Percentiles rank a stretch among this genome's conserved stretches.
These are phyloP conservation scores for Rhynchonycteris naso DNA, from an alignment of 2,797 vertebrate species.

Conservation along the genomic window DNA sequence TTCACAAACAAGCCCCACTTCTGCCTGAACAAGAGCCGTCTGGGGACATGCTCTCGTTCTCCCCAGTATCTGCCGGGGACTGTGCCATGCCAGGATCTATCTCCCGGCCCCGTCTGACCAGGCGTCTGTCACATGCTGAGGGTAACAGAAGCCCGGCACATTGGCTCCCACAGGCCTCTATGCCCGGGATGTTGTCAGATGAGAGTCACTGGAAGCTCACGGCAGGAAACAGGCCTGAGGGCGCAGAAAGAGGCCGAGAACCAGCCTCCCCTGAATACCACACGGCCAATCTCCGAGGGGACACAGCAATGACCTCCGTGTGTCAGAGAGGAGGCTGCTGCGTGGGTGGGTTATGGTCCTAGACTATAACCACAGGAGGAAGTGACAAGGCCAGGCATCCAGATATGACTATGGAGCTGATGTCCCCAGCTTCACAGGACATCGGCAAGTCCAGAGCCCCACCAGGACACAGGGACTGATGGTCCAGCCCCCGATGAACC, in stretches of 20 bases:
- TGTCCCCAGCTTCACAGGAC: background rate
- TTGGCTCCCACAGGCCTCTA: fast-evolving
- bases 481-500: background rate
- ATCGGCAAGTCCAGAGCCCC: background rate
- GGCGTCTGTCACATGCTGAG: too few species aligned
- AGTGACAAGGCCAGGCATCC: background rate
- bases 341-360: background rate
- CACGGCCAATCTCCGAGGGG: background rate
- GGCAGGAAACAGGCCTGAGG: background rate
- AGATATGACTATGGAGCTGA: background rate
- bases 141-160: background rate
- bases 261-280: background rate
- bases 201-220: fast-evolving
- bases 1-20: background rate
- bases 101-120: too few species aligned
- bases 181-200: background rate
- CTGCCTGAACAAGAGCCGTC: background rate
- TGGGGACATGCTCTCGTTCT: fast-evolving
- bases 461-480: background rate
- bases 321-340: fast-evolving
- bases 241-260: background rate
- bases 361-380: background rate
- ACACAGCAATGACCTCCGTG: fast-evolving
- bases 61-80: fast-evolving
- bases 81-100: fast-evolving